Percentiles rank a stretch among this genome's conserved stretches.
phyloP scores from a whole-genome alignment of 2,797 vertebrate genomes.

The Chloroceryle amazona region DNA sequence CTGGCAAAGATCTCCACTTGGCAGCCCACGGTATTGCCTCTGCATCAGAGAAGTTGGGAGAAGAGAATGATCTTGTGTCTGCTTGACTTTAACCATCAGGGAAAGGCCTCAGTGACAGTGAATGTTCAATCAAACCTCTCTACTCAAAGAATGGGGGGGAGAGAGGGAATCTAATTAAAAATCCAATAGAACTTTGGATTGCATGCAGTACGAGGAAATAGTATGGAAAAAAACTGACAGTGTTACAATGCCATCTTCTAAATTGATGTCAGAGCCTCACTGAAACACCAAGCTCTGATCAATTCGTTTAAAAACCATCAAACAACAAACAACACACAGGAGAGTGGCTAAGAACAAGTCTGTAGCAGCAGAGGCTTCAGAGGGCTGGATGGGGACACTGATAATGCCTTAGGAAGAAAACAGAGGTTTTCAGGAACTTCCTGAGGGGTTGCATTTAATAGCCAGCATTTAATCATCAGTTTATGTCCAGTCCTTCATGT shows the following conservation, averaged over 20 bases:
- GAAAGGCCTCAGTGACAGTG: background rate
- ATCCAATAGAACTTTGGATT: background rate
- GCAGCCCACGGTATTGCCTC: fast-evolving
- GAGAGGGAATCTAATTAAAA: background rate
- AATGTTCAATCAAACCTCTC: background rate
- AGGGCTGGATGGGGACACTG: fast-evolving
- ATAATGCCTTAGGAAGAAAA: background rate
- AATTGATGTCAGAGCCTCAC: background rate
- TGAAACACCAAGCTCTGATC: background rate
- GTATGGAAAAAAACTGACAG: background rate
- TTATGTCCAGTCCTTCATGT: background rate
- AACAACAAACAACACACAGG: background rate
- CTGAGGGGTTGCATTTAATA: background rate
- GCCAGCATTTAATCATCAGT: background rate
- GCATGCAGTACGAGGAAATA: background rate
- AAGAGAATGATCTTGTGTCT: fast-evolving
- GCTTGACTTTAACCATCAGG: background rate
- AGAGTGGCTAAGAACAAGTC: background rate
- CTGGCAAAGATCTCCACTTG: fast-evolving
- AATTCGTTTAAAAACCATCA: background rate
- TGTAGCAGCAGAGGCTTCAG: background rate
- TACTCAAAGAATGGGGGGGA: background rate
- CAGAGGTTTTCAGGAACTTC: background rate
- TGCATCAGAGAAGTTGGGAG: background rate
- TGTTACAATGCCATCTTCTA: background rate